Conservation (phyloP, 2,888 invertebrate species). For the Macaria liturata region DNA sequence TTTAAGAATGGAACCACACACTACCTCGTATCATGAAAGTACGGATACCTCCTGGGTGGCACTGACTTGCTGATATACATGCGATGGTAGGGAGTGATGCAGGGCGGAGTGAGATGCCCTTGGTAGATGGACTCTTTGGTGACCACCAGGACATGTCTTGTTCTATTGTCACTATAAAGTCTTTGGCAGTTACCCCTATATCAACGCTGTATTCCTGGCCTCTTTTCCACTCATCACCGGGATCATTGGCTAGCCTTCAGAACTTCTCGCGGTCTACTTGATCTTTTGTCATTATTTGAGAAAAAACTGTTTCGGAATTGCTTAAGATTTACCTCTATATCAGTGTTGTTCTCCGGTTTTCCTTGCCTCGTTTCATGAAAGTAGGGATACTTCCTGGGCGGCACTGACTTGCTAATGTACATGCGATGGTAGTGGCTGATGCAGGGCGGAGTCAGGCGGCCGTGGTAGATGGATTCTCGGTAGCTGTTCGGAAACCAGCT, state of each 20-base stretch:
- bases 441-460: constrained; percentile 49
- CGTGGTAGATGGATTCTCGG: constrained; percentile 30
- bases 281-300: too few relatives aligned
- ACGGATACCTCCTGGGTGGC: constrained; percentile 58
- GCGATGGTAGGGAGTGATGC: constrained; percentile 51
- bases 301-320: too few relatives aligned
- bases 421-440: constrained; percentile 49
- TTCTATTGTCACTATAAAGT: too few relatives aligned
- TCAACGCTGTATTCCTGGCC: too few relatives aligned
- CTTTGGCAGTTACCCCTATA: too few relatives aligned
- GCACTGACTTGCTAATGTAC: constrained; percentile 44
- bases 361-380: constrained; percentile 50
- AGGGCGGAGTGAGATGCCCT: constrained; percentile 41
- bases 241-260: too few relatives aligned
- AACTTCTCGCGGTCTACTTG: too few relatives aligned
- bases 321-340: not conserved
- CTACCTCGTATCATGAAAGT: constrained; percentile 59
- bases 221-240: too few relatives aligned
- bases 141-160: too few relatives aligned
- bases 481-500: not conserved
- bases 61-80: constrained; percentile 44
- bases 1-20: too few relatives aligned
- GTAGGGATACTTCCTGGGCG: constrained; percentile 60
- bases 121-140: too few relatives aligned
- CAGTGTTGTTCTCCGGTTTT: not conserved